These are phyloP conservation scores for Bemisia tabaci DNA, from an alignment of 1,140 invertebrate genomes.

Conservation along the genomic window DNA sequence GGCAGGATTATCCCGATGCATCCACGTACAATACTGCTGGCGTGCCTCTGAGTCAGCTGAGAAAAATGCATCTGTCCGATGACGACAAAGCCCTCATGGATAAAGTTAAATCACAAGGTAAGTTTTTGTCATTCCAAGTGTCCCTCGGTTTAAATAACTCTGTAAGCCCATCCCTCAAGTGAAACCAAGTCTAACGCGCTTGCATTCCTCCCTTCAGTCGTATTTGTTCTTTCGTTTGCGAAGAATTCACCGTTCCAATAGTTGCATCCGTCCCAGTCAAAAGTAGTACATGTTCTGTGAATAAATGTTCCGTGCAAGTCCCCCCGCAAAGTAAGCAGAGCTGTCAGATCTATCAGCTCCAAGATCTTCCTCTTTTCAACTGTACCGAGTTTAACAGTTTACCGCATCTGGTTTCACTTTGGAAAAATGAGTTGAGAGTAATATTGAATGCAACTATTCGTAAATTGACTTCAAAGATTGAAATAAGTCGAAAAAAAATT, in stretches of 20 bases:
- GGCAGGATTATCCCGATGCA: conserved; percentile 5
- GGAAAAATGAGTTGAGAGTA: too few relatives aligned
- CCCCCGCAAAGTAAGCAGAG: too few relatives aligned
- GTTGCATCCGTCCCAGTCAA: background rate
- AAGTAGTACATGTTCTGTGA: conserved; percentile 2
- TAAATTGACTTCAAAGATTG: too few relatives aligned
- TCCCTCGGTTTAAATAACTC: background rate
- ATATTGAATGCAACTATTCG: too few relatives aligned
- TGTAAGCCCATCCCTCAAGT: background rate
- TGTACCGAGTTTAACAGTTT: too few relatives aligned
- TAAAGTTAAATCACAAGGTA: conserved; percentile 48
- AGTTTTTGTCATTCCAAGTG: conserved; percentile 9
- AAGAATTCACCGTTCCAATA: background rate
- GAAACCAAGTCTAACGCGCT: background rate
- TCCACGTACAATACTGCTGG: conserved; percentile 18
- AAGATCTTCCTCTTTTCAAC: too few relatives aligned
- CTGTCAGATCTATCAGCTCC: too few relatives aligned
- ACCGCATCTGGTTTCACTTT: too few relatives aligned
- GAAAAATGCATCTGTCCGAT: conserved; percentile 42
- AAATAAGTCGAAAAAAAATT: too few relatives aligned
- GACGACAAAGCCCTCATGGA: conserved; percentile 45
- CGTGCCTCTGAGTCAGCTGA: conserved; percentile 31
- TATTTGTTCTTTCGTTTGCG: background rate
- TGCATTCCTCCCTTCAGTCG: background rate
- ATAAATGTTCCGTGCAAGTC: too few relatives aligned